Base-by-base conservation (phyloP, 2,888 invertebrate species). In the Drosophila ezoana region DNA sequence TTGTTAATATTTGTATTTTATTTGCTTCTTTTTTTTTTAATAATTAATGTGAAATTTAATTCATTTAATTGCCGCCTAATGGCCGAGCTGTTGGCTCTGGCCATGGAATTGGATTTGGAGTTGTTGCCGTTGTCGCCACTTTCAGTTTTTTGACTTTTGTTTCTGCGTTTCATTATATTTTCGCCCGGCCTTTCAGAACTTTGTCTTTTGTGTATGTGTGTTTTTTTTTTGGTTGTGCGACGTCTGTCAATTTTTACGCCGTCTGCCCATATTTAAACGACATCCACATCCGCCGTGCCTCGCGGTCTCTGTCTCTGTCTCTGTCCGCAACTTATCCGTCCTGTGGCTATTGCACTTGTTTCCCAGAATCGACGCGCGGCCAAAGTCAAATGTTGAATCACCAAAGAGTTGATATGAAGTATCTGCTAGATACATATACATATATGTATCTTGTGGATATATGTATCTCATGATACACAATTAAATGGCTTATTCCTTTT, bases 181-280 rank as follows among this genome's bases (percentile, higher is more conserved):
- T 47, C 51, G 59, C 66, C 59, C 16, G 58, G 35, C 66, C 69
- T 62, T 74, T 74, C 63, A 75, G 75, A 75, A 75, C 65, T 60
- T 47, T 76, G 60, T 57, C 59, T 60, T 65, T 56, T 72, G 53
- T 72, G 14, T 61, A 33, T 41, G 53, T 43, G 33, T 41, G 28
- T 52, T 45, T 56, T 38, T 48, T 53, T 54, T 58, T 75, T 65
- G 82, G 63, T 48, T 82, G 65, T 51, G 73, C 70, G 81, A 70
- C 73, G 82, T 83, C 78, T 83, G 86, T 85, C 86, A 86, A 86
- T 80, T 82, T 86, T 80, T 72, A 86, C 79, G 86, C 83, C 73
- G 83, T 86, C 83, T 83, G 86, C 72, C 68, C 67, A 77, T 82
- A 78, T 79, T 83, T 81, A 83, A 86, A 83, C 86, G 83, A 83